Evolutionary conservation across 2,797 vertebrate genomes (phyloP).

Genomic region (Cheirogaleus major): DNA sequence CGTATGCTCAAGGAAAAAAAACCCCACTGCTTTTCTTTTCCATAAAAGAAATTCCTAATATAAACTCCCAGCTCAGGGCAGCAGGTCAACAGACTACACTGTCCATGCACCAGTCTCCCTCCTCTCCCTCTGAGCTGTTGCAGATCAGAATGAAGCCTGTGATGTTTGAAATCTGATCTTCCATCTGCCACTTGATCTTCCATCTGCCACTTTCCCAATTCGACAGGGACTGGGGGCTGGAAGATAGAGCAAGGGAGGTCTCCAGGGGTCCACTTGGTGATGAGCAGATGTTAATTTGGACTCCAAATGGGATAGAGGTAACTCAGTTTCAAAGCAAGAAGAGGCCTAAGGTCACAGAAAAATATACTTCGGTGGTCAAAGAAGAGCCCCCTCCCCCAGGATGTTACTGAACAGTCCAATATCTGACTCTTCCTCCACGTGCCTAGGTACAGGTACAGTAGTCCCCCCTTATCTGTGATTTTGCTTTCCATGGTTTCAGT

Average conservation of each 20-base stretch:
- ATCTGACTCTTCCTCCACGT: not conserved
- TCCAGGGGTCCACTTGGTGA: constrained; percentile 42
- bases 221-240: not conserved
- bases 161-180: constrained; percentile 70
- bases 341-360: not conserved
- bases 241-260: constrained; percentile 26
- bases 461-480: not conserved
- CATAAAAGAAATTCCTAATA: constrained; percentile 4
- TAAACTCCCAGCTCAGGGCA: not conserved
- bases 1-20: not conserved
- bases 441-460: not conserved
- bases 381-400: not conserved
- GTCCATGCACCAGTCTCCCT: not conserved
- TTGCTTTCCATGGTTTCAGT: not conserved
- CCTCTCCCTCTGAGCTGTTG: not conserved
- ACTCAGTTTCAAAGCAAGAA: constrained; percentile 45
- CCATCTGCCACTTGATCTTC: constrained; percentile 67
- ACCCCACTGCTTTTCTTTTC: not conserved
- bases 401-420: not conserved
- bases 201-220: constrained; percentile 64
- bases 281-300: constrained; percentile 57
- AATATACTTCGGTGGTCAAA: not conserved
- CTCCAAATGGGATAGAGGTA: constrained; percentile 3
- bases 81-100: not conserved
- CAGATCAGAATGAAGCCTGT: constrained; percentile 54